Evolutionary conservation across 2,113 vertebrate genomes (phyloP), one percentile per base, ranked within the genome.

Genomic region (Microtus ochrogaster): DNA sequence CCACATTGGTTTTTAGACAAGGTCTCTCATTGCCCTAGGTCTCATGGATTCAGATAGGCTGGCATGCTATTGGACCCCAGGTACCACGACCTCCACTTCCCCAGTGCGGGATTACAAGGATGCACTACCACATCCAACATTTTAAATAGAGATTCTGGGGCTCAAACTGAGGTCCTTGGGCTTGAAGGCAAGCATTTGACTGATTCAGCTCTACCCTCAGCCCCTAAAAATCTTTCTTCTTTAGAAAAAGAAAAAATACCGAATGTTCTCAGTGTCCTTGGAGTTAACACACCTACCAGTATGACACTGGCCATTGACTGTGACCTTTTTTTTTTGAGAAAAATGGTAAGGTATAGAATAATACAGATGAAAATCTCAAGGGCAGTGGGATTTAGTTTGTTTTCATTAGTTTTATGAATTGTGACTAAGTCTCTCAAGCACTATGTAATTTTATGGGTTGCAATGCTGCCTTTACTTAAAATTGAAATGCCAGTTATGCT

Each of bases 401-500:
- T 92, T 92, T 79, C 33, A 19, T 66, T 82, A 83, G 28, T 72
- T 85, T 91, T 63, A 28, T 74, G 61, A 76, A 49, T 76, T 63
- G 22, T 82, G 30, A 28, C 47, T 39, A 88, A 55, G 6, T 7
- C 82, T 91, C 39, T 63, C 78, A 55, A 87, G 73, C n/a, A 55
- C 30, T 49, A 52, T 79, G 68, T 83, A 86, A 55, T 66, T 47
- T 92, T 49, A 66, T 21, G 92, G 77, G 39, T 39, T 74, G 24
- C 33, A 52, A 28, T 55, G 39, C 39, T 73, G 87, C 73, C 65
- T 76, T 82, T 92, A 61, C 83, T 90, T 90, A 92, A 84, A 90
- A 96, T 95, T 81, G 94, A 97, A 97, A 96, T 97, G 93, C 94
- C 84, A 95, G 87, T 97, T 90, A 77, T 44, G 41, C 36, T 97